These are phyloP conservation scores for Pitangus sulphuratus DNA, from an alignment of 2,797 vertebrate genomes.

Conservation along the genomic window DNA sequence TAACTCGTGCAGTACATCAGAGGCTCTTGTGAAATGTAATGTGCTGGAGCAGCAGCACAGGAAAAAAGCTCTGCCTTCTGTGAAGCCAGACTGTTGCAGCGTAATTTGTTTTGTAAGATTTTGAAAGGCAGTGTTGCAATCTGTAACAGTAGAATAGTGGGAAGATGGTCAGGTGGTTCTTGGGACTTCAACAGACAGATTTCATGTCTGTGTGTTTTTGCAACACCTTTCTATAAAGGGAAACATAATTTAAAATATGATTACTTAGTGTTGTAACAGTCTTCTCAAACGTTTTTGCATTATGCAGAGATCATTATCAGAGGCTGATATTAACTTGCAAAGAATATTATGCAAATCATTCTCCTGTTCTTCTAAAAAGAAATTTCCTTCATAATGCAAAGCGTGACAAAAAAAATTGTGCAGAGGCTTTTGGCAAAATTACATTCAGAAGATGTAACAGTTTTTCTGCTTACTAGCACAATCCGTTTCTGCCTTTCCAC, in stretches of 20 bases:
- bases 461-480: slow-evolving; percentile 75
- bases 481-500: slow-evolving; percentile 71
- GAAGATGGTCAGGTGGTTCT: slow-evolving; percentile 75
- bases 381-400: slow-evolving; percentile 72
- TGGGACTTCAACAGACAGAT: slow-evolving; percentile 75
- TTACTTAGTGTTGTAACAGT: slow-evolving; percentile 81
- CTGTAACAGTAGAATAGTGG: slow-evolving; percentile 70
- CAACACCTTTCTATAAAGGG: slow-evolving; percentile 82
- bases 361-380: slow-evolving; percentile 68
- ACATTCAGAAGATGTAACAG: slow-evolving; percentile 70
- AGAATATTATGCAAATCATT: slow-evolving; percentile 78
- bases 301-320: slow-evolving; percentile 74
- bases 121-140: slow-evolving; percentile 68
- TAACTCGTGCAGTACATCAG: neutral
- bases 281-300: slow-evolving; percentile 71
- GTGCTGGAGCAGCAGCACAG: slow-evolving; percentile 13
- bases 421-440: slow-evolving; percentile 73
- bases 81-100: slow-evolving; percentile 56
- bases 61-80: slow-evolving; percentile 50
- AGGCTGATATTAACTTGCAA: slow-evolving; percentile 78
- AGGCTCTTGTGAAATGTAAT: slow-evolving; percentile 60
- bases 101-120: slow-evolving; percentile 65
- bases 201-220: slow-evolving; percentile 79
- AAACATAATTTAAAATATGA: slow-evolving; percentile 82
- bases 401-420: slow-evolving; percentile 71